Base-by-base conservation (phyloP, 2,888 invertebrate genomes). In the Andrena minutula region DNA sequence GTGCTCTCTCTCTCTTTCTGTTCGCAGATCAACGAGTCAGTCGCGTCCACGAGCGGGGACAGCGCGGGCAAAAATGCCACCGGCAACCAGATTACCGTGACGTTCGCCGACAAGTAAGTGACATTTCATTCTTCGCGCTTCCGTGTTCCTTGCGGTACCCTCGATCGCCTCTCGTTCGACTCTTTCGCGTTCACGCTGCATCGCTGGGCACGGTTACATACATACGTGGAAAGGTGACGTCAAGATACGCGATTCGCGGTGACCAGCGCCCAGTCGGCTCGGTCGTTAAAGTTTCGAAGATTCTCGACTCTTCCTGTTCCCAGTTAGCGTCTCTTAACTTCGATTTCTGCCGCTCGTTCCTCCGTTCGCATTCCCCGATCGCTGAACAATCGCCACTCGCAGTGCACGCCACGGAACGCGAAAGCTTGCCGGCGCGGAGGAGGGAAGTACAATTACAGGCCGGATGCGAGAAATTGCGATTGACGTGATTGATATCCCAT, bases 41-140 rank as follows among this genome's bases (percentile, higher is more conserved):
- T 95, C 90, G 94, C 94, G 85, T 94, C 94, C 82, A 94, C 94
- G 84, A 93, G 94, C 92, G 91, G 94, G 91, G 91, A 94, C 93
- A 89, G 89, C 77, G 86, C 93, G 90, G 89, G 91, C 81, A 92
- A 93, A 89, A 92, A 93, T 87, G 89, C 91, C 76, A 90, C 93
- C 76, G 92, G 88, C 88, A 92, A 91, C 89, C 93, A 94, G 86
- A 93, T 93, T 83, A 93, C 92, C 80, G 93, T 93, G 86, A 93
- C 93, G 51, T 88, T 93, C 82, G 91, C 91, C 79, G 92, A 92
- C 88, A 92, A 92, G 93, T 92, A 76, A 92, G 92, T 88, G 71
- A 41, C 49, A 51, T 73, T 77, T 75, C 61, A 28, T 71, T 71
- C 12, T 28, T 30, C 23, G 64, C 49, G 6, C 63, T 47, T 79